Conservation (phyloP, 1,140 invertebrate species). For the Saccostrea echinata region DNA sequence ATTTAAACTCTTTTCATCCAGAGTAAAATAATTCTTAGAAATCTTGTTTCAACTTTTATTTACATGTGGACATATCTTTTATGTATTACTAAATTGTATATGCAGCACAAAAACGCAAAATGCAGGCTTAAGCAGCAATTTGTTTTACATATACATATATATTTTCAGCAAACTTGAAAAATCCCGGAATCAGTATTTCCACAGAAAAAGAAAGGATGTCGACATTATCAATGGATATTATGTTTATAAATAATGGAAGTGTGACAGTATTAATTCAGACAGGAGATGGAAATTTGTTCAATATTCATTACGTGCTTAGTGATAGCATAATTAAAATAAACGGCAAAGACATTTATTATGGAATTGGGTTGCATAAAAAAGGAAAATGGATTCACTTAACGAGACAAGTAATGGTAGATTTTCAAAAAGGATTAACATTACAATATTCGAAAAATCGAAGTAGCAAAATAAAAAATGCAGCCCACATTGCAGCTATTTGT, state of each 20-base stretch:
- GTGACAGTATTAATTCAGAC: conserved; percentile 90
- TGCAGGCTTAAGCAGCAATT: too few relatives aligned
- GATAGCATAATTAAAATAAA: conserved; percentile 87
- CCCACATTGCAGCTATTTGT: conserved; percentile 76
- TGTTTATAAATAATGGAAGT: conserved; percentile 88
- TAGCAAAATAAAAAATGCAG: conserved; percentile 67
- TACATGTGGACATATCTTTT: too few relatives aligned
- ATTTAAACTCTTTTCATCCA: too few relatives aligned
- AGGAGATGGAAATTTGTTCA: conserved; percentile 86
- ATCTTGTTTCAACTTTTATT: too few relatives aligned
- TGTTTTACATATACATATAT: too few relatives aligned
- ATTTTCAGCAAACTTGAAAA: conserved; percentile 82
- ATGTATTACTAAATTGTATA: too few relatives aligned
- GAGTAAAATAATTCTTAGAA: too few relatives aligned
- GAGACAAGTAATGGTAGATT: conserved; percentile 93
- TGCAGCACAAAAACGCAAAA: too few relatives aligned
- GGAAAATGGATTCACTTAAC: conserved; percentile 90
- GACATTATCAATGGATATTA: conserved; percentile 88
- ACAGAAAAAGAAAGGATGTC: conserved; percentile 83
- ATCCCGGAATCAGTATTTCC: conserved; percentile 85
- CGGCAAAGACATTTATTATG: conserved; percentile 90
- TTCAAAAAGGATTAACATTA: conserved; percentile 91
- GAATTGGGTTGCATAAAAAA: conserved; percentile 85
- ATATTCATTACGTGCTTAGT: conserved; percentile 90
- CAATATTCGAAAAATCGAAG: conserved; percentile 69